Evolutionary conservation across 2,888 invertebrate genomes (phyloP).

Genomic region (Allacma fusca): DNA sequence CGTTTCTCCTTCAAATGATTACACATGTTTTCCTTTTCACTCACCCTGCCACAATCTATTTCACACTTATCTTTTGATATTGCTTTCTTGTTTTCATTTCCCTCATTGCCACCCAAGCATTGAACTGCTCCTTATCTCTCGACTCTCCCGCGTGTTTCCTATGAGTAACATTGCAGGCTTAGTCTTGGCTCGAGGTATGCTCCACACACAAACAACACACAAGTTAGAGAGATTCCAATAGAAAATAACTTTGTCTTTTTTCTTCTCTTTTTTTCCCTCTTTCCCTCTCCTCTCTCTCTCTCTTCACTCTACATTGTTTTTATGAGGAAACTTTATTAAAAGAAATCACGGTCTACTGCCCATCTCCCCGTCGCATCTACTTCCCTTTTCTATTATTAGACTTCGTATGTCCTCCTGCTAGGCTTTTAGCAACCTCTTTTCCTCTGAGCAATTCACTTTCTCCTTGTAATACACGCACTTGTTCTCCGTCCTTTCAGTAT

Average conservation of each 20-base stretch:
- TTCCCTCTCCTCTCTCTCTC: neutral
- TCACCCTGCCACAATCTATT: slow-evolving; percentile 13
- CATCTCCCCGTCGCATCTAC: slow-evolving; percentile 9
- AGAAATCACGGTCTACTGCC: slow-evolving; percentile 38
- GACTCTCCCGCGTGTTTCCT: neutral
- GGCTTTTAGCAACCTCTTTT: neutral
- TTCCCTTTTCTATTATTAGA: slow-evolving; percentile 28
- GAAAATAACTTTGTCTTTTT: neutral
- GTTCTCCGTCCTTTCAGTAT: neutral
- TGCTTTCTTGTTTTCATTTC: slow-evolving; percentile 31
- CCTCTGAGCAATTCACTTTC: neutral
- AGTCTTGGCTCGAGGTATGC: neutral
- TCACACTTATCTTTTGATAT: slow-evolving; percentile 28
- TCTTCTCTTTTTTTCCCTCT: neutral
- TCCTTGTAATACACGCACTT: neutral
- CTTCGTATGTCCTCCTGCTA: slow-evolving; percentile 14
- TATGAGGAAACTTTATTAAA: slow-evolving; percentile 34
- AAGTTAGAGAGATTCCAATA: slow-evolving; percentile 1
- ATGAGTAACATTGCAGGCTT: neutral
- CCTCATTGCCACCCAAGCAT: neutral
- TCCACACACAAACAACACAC: neutral
- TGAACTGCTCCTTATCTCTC: neutral
- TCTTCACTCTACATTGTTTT: neutral
- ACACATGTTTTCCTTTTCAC: slow-evolving; percentile 39
- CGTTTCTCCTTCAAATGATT: slow-evolving; percentile 32